Base-by-base conservation (phyloP, 1,140 invertebrate genomes). In the Drosophila kikkawai region DNA sequence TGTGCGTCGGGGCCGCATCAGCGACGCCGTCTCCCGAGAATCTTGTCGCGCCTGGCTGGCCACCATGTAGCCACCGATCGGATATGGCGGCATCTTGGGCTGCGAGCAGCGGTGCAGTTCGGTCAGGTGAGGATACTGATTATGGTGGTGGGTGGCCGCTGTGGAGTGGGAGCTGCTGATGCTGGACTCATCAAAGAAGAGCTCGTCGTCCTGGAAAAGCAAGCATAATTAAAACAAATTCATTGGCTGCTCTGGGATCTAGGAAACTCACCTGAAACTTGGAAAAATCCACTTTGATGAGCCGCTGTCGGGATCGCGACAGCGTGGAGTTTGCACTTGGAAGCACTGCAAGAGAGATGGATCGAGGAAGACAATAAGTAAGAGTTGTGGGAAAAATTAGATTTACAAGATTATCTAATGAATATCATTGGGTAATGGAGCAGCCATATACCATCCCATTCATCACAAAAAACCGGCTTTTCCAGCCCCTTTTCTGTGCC, bases 271-370 rank as follows among this genome's bases (percentile, higher is more conserved):
- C 94, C 93, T 95, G 93, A 69, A 95, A 92, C 74, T 94, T 94
- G 79, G 95, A 95, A 91, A 95, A 95, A 93, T 96, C 95, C 55
- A 95, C 95, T 94, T 95, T 95, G 91, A 96, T 95, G 79, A 96
- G 94, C 65, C 95, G 93, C 78, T 95, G 87, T 45, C 91, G 78
- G 50, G 91, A 91, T 58, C 92, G 92, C 63, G 91, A 76, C 80
- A 91, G 44, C 57, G 88, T 77, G 68, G 91, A 66, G 59, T 85
- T 80, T 56, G 91, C 66, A 79, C 74, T 59, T 86, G 88, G 91
- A 91, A 92, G 91, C 90, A 92, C 91, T 92, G 71, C 29, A 82
- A 81, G 50, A 51, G 60, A 57, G 53, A 63, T 26, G 69, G 66
- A 41, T 22, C 56, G 44, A 17, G 41, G 45, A 69, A 58, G 36